These are phyloP conservation scores for Hypomesus transpacificus DNA, from an alignment of 2,113 vertebrate genomes.

Conservation along the genomic window DNA sequence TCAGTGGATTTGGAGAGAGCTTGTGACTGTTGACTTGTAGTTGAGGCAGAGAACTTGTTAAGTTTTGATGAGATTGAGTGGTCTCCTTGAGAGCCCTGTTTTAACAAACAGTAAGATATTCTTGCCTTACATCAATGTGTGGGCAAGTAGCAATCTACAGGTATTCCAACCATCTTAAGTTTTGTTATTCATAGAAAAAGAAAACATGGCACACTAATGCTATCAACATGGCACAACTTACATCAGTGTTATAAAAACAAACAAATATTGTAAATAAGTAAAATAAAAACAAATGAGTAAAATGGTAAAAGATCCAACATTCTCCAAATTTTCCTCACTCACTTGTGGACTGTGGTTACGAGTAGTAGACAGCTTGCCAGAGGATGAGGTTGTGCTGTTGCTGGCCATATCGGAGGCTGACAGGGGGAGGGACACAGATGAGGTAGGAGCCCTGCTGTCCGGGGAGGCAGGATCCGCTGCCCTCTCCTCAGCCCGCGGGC, in stretches of 20 bases:
- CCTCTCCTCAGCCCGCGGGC: conserved; percentile 43
- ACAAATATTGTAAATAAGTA: no score
- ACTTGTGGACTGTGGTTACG: conserved; percentile 59
- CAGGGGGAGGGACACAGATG: conserved; percentile 48
- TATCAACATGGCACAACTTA: no score
- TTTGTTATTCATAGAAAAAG: no score
- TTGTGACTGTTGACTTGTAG: conserved; percentile 41
- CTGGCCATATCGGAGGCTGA: conserved; percentile 46
- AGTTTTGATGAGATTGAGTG: conserved; percentile 34
- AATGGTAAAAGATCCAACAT: no score
- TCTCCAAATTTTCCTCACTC: conserved; percentile 9
- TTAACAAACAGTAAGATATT: conserved; percentile 25
- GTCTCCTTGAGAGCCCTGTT: conserved; percentile 63
- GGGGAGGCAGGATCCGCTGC: conserved; percentile 45
- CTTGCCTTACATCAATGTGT: background rate
- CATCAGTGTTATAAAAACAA: no score
- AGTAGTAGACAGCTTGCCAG: conserved; percentile 30
- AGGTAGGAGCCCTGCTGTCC: conserved; percentile 46
- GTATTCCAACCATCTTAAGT: no score
- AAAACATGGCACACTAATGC: no score
- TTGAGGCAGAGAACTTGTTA: conserved; percentile 47
- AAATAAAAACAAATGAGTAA: no score
- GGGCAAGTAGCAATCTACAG: background rate
- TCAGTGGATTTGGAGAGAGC: conserved; percentile 38
- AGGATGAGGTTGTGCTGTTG: conserved; percentile 23